Conservation (phyloP, 2,888 invertebrate genomes). For the Macrosoma leucophasiata region DNA sequence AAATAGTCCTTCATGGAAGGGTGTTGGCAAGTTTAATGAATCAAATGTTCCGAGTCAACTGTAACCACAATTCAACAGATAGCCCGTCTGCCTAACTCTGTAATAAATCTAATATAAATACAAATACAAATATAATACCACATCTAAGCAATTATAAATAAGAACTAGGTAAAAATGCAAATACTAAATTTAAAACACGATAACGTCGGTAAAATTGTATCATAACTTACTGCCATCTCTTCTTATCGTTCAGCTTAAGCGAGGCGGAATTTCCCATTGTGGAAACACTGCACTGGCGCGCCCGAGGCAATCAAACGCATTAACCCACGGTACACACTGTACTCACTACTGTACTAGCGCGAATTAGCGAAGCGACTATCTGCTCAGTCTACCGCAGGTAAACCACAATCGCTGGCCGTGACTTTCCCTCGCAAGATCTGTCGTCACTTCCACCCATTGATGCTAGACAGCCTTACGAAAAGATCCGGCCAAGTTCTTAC, state of each 20-base stretch:
- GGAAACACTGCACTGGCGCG: not conserved
- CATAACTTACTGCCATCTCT: slow-evolving; percentile 62
- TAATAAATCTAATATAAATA: too few relatives aligned
- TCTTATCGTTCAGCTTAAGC: slow-evolving; percentile 60
- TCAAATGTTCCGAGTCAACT: too few relatives aligned
- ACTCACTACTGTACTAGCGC: slow-evolving; percentile 26
- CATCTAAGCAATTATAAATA: too few relatives aligned
- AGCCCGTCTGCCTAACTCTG: too few relatives aligned
- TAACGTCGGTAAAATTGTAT: too few relatives aligned
- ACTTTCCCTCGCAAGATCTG: slow-evolving; percentile 48
- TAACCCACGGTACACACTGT: not conserved
- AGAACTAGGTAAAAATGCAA: too few relatives aligned
- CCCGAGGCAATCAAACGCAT: slow-evolving; percentile 1
- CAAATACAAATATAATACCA: too few relatives aligned
- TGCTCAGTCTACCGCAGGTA: slow-evolving; percentile 33
- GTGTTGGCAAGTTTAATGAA: too few relatives aligned
- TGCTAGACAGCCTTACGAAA: slow-evolving; percentile 4
- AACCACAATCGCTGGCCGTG: slow-evolving; percentile 46
- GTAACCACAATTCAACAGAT: too few relatives aligned
- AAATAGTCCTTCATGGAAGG: too few relatives aligned
- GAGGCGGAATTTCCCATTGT: slow-evolving; percentile 68
- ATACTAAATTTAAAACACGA: too few relatives aligned
- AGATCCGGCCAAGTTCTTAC: too few relatives aligned
- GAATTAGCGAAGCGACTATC: slow-evolving; percentile 41
- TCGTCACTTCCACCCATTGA: slow-evolving; percentile 39